Evolutionary conservation across 53 echinoderm and acorn worm species (phyloP).

Genomic region (Astropecten irregularis): DNA sequence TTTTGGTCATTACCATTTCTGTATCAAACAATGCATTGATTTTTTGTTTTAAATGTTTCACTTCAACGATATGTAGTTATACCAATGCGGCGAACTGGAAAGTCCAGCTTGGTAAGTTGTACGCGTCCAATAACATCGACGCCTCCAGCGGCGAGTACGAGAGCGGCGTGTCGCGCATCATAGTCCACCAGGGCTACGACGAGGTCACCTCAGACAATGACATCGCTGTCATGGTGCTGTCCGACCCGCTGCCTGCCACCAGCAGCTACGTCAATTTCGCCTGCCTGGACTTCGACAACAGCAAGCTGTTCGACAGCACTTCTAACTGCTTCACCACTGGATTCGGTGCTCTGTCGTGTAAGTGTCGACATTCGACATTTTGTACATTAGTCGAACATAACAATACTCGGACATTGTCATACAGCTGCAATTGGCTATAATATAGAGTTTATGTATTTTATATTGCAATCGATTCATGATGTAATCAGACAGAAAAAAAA

Average conservation of each 20-base stretch:
- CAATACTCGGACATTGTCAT: not conserved
- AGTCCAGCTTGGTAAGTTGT: conserved; percentile 17
- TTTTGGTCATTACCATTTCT: no score
- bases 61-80: no score
- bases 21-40: no score
- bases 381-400: not conserved
- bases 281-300: conserved; percentile 43
- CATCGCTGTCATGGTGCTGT: conserved; percentile 29
- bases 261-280: conserved; percentile 44
- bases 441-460: no score
- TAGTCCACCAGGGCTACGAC: conserved; percentile 7
- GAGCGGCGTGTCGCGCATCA: conserved; percentile 31
- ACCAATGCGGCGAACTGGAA: not conserved
- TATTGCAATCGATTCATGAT: no score
- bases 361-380: no score
- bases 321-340: conserved; percentile 62
- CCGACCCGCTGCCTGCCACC: not conserved
- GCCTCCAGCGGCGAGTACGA: conserved; percentile 22
- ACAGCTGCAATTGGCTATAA: not conserved
- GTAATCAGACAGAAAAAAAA: no score
- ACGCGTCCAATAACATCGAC: not conserved
- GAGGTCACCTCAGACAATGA: conserved; percentile 28
- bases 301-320: conserved; percentile 15
- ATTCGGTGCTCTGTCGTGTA: conserved; percentile 60
- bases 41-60: no score